These are phyloP conservation scores for Stercorarius parasiticus DNA, from an alignment of 2,113 vertebrate genomes.

Conservation along the genomic window DNA sequence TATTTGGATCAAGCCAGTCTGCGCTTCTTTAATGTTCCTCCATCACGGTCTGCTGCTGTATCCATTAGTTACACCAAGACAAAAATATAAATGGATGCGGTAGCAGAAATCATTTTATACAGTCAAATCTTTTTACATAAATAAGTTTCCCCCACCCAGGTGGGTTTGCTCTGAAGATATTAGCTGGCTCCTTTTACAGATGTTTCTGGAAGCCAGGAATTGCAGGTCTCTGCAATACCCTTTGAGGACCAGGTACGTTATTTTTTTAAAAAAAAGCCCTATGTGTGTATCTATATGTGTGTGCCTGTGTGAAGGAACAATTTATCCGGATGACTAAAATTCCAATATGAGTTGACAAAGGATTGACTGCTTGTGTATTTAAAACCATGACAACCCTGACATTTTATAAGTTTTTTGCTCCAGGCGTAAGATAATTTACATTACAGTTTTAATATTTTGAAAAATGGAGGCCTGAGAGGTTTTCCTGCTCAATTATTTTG, in stretches of 20 bases:
- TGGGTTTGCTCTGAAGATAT: not conserved
- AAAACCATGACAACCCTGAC: constrained; percentile 24
- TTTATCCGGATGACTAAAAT: not conserved
- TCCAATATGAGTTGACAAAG: constrained; percentile 1
- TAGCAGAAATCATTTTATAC: not conserved
- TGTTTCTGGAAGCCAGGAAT: not conserved
- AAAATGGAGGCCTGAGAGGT: not conserved
- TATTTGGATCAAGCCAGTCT: not conserved
- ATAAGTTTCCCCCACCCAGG: not conserved
- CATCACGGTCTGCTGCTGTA: not conserved
- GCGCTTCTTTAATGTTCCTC: not conserved
- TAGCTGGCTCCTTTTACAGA: not conserved
- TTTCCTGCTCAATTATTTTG: not conserved
- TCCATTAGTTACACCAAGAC: constrained; percentile 23
- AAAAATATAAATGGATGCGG: not conserved
- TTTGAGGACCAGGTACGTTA: not conserved
- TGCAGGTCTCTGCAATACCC: not conserved
- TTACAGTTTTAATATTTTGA: constrained; percentile 15
- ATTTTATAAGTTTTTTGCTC: constrained; percentile 20
- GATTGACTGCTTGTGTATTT: not conserved
- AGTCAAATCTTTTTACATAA: not conserved
- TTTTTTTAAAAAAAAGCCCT: rapidly evolving
- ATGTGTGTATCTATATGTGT: rapidly evolving
- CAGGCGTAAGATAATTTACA: constrained; percentile 18
- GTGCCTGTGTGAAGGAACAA: not conserved